Conservation (phyloP, 2,888 invertebrate species). For the Dicyrtomina minuta region DNA sequence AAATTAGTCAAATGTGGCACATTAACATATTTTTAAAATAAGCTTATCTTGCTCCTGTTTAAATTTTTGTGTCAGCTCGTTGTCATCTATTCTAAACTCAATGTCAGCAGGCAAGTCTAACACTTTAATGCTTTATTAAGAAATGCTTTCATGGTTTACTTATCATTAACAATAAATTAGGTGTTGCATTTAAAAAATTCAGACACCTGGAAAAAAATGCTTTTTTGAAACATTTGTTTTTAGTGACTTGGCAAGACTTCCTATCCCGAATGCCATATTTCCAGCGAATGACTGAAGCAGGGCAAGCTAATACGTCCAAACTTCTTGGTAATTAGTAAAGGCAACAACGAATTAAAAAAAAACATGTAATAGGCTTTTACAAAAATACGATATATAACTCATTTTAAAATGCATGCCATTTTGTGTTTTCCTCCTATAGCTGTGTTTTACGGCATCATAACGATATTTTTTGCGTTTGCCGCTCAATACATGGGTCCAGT, state of each 20-base stretch:
- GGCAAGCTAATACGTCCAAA: conserved; percentile 67
- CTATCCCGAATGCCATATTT: conserved; percentile 62
- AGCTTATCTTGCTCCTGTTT: too few species aligned
- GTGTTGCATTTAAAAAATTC: too few species aligned
- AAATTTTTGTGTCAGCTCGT: not conserved
- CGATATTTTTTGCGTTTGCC: conserved; percentile 40
- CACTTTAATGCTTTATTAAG: too few species aligned
- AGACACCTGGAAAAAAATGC: too few species aligned
- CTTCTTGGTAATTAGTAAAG: conserved; percentile 59
- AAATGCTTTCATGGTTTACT: too few species aligned
- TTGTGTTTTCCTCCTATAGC: too few species aligned
- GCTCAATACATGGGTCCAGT: conserved; percentile 46
- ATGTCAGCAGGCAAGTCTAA: conserved; percentile 9
- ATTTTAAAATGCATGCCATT: too few species aligned
- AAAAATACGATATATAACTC: not conserved
- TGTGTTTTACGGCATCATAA: conserved; percentile 43
- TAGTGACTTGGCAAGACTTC: conserved; percentile 51
- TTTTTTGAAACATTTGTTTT: too few species aligned
- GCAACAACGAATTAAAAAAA: not conserved
- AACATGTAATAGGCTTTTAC: not conserved
- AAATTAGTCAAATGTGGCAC: too few species aligned
- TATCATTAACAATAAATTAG: too few species aligned
- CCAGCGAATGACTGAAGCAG: conserved; percentile 61
- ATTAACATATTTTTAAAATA: too few species aligned
- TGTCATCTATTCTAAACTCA: conserved; percentile 16